phyloP scores from a whole-genome alignment of 2,888 invertebrate species.

The Spilosoma lubricipeda region DNA sequence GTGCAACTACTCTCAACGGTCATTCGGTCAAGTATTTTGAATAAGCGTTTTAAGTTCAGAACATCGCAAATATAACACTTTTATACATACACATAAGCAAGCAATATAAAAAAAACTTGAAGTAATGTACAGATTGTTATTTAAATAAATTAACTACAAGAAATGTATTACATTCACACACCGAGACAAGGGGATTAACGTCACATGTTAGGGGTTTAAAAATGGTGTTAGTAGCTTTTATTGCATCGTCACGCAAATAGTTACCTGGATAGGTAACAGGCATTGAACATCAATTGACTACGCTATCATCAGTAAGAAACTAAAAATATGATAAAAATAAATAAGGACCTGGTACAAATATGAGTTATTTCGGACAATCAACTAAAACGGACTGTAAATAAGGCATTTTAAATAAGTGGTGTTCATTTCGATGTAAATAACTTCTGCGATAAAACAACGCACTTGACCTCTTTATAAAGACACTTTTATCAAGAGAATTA shows the following conservation, averaged over 20 bases:
- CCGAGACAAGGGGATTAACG: background rate
- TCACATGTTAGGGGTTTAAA: background rate
- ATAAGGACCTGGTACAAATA: background rate
- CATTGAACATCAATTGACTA: constrained; percentile 8
- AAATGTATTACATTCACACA: background rate
- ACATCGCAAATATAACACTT: background rate
- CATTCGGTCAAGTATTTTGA: constrained; percentile 42
- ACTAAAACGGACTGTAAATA: constrained; percentile 9
- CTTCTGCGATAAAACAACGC: constrained; percentile 62
- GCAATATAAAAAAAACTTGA: background rate
- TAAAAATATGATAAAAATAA: background rate
- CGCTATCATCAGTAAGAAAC: constrained; percentile 26
- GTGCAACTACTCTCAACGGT: constrained; percentile 41
- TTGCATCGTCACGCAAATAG: background rate
- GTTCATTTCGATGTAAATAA: constrained; percentile 59
- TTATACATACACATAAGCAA: background rate
- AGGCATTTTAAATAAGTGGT: constrained; percentile 45
- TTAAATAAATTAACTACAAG: background rate
- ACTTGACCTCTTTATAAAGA: constrained; percentile 76
- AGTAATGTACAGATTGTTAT: background rate
- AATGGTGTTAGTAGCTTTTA: background rate
- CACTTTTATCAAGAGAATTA: constrained; percentile 68
- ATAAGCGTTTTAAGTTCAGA: background rate
- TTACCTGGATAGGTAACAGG: background rate
- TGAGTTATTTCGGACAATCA: background rate